Conservation (phyloP, 2,797 vertebrate genomes). For the Echiichthys vipera region DNA sequence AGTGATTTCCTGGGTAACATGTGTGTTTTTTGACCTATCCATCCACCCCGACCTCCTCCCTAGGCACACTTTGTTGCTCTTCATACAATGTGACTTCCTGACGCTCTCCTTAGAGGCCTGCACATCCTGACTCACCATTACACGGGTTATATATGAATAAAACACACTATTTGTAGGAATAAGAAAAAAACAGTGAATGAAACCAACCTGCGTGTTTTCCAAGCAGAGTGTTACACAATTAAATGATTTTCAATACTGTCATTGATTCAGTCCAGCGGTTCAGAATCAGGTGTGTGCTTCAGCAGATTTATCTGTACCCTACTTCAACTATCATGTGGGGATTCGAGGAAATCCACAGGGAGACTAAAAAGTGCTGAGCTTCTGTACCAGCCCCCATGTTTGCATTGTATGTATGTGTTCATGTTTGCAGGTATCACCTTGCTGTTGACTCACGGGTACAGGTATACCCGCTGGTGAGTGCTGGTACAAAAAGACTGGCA, state of each 20-base stretch:
- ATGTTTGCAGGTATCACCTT: neutral
- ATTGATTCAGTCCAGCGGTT: neutral
- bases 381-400: neutral
- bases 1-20: no score
- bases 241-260: neutral
- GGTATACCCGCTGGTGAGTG: slow-evolving; percentile 6
- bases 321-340: neutral
- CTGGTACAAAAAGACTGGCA: neutral
- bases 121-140: no score
- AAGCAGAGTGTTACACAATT: neutral
- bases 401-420: neutral
- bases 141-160: no score
- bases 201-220: neutral
- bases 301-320: neutral
- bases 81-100: no score
- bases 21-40: no score
- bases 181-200: no score
- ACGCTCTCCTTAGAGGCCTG: no score
- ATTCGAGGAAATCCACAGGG: neutral
- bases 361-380: neutral
- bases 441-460: slow-evolving; percentile 9
- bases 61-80: no score
- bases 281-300: neutral
- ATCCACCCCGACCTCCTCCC: no score
- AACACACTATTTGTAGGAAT: no score